Evolutionary conservation across 2,113 vertebrate species (phyloP).

Genomic region (Neomonachus schauinslandi): DNA sequence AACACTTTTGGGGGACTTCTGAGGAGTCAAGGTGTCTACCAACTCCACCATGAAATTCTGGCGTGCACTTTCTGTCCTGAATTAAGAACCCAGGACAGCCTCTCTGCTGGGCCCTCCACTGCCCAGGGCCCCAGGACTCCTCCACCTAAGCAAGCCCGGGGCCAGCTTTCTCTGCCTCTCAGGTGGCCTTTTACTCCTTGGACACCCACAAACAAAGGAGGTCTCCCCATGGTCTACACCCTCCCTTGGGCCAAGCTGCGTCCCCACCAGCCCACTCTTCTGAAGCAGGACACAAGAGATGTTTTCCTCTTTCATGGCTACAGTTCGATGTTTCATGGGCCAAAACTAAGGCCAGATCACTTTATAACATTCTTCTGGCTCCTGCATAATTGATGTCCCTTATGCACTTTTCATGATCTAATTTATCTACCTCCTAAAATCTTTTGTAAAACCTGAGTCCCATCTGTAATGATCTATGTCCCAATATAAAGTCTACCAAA

Average conservation of each 20-base stretch:
- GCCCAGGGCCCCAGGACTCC: not conserved
- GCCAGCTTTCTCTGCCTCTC: not conserved
- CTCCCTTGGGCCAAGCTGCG: conserved; percentile 56
- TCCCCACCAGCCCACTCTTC: conserved; percentile 65
- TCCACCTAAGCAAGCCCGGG: not conserved
- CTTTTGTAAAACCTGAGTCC: conserved; percentile 86
- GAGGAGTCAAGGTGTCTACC: not conserved
- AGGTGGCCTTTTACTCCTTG: not conserved
- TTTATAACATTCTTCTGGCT: conserved; percentile 87
- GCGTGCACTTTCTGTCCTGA: not conserved
- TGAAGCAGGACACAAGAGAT: conserved; percentile 52
- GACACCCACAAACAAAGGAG: not conserved
- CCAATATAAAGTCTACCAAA: conserved; percentile 79
- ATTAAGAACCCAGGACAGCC: not conserved
- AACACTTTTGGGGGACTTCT: rapidly evolving
- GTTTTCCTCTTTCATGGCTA: conserved; percentile 82
- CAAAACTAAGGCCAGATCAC: conserved; percentile 82
- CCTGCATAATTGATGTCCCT: conserved; percentile 85
- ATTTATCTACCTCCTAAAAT: conserved; percentile 88
- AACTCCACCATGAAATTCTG: not conserved
- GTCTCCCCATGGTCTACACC: not conserved
- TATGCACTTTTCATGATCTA: conserved; percentile 87
- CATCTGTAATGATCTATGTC: conserved; percentile 86
- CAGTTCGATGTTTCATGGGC: conserved; percentile 84
- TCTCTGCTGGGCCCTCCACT: not conserved